Evolutionary conservation across 2,797 vertebrate genomes (phyloP).

Genomic region (Lindbergichthys nudifrons): DNA sequence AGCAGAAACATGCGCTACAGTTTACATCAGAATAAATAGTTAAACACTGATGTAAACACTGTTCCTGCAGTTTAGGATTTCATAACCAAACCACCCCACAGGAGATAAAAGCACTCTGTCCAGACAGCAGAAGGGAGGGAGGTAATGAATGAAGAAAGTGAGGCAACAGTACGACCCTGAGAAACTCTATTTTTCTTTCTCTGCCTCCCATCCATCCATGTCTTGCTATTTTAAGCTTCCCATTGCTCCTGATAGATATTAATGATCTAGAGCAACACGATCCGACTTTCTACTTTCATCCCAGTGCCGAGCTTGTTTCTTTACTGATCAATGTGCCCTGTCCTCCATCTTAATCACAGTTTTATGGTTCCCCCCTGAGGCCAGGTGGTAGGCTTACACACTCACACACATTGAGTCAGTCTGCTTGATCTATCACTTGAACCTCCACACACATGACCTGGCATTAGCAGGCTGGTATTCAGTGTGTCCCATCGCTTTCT

Average conservation of each 20-base stretch:
- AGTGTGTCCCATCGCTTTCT: conserved; percentile 22
- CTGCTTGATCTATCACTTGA: conserved; percentile 56
- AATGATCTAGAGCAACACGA: conserved; percentile 69
- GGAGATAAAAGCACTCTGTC: conserved; percentile 42
- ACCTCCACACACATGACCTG: conserved; percentile 31
- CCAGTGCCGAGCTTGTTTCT: conserved; percentile 38
- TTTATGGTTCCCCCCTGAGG: conserved; percentile 26
- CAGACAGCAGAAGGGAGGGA: conserved; percentile 51
- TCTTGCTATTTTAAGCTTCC: conserved; percentile 27
- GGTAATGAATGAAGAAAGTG: conserved; percentile 53
- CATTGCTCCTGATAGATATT: conserved; percentile 60
- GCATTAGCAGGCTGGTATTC: conserved; percentile 34
- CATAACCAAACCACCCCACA: conserved; percentile 16
- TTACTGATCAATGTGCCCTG: conserved; percentile 55
- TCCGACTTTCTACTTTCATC: conserved; percentile 56
- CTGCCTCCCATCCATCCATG: conserved; percentile 47
- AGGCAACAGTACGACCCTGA: conserved; percentile 43
- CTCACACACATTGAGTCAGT: conserved; percentile 18
- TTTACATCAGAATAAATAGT: conserved; percentile 25
- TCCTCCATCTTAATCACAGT: conserved; percentile 68
- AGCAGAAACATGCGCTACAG: conserved; percentile 1
- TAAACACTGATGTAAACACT: conserved; percentile 42
- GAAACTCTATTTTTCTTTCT: conserved; percentile 39
- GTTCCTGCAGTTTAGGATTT: conserved; percentile 46
- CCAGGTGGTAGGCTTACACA: conserved; percentile 27